Conservation (phyloP, 2,888 invertebrate genomes). For the Nephrocerus scutellatus region DNA sequence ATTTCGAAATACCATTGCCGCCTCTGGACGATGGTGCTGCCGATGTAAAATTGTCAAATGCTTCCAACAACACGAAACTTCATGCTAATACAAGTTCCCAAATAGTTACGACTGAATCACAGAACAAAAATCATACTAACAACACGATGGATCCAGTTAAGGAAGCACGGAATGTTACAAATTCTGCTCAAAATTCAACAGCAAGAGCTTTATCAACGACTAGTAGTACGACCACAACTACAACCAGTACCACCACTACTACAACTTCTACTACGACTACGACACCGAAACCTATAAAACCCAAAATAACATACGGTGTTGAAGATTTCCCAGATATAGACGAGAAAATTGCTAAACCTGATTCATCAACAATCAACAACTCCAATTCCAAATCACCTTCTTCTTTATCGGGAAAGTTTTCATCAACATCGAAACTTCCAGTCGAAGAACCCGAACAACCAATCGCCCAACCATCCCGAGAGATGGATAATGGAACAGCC, state of each 20-base stretch:
- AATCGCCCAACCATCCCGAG: slow-evolving; percentile 35
- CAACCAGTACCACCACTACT: slow-evolving; percentile 30
- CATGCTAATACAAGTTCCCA: background rate
- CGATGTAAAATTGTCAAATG: too few species aligned
- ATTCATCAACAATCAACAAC: too few species aligned
- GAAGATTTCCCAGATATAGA: slow-evolving; percentile 39
- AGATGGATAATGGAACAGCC: slow-evolving; percentile 21
- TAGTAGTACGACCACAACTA: slow-evolving; percentile 27
- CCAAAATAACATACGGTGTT: slow-evolving; percentile 49
- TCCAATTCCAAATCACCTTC: background rate
- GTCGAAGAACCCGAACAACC: slow-evolving; percentile 28
- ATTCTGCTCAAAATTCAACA: slow-evolving; percentile 9
- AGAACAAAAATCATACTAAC: background rate
- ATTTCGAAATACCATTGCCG: too few species aligned
- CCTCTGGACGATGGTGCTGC: too few species aligned
- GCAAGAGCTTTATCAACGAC: slow-evolving; percentile 11
- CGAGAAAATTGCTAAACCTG: slow-evolving; percentile 15
- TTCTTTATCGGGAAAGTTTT: slow-evolving; percentile 2
- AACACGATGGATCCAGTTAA: too few species aligned
- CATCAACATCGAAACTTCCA: slow-evolving; percentile 10
- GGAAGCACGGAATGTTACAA: slow-evolving; percentile 1
- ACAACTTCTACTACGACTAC: slow-evolving; percentile 36
- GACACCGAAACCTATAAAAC: slow-evolving; percentile 50
- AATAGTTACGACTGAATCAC: too few species aligned
- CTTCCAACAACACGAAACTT: background rate